Base-by-base conservation (phyloP, 1,140 invertebrate genomes). In the Solenopsis fugax region DNA sequence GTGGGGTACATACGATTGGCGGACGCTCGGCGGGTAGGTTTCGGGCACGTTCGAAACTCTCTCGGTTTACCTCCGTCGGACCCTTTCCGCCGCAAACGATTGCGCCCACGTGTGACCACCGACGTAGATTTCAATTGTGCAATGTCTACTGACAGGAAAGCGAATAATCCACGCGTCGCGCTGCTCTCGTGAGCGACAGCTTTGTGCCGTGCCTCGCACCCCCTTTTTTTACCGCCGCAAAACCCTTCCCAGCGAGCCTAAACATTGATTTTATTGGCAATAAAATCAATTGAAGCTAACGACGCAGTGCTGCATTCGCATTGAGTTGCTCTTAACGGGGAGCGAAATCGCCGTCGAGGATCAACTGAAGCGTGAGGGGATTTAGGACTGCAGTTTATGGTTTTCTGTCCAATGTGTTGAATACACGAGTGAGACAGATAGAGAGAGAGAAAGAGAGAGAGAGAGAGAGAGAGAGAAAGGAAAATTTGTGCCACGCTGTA, bases 101-200 rank as follows among this genome's bases (percentile, higher is more conserved):
- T 78, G 80, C 87, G 87, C 87, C 75, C 84, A 65, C 78, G 88
- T 87, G 84, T 88, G 86, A 89, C 88, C 92, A 91, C 88, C 85
- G 89, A 90, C 89, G 91, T 93, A 90, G 91, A 93, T 93, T 93
- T 92, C 93, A 93, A 93, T 93, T 88, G 93, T 88, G 88, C 86
- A 89, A 87, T 92, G 90, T 91, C 91, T 91, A 92, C 89, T 71
- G 91, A 91, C 86, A 91, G 92, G 90, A 87, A 92, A 88, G 85
- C 77, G 89, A 90, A 87, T 93, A 93, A 93, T 93, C 93, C 91
- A 72, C 45, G 69, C 80, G 67, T 67, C 82, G 34, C 86, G 69
- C 21, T 71, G 80, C 56, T 54, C 48, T 62, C 71, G 64, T 78
- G 50, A 87, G 75, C 87, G 82, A 86, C 80, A 89, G 87, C 88